These are phyloP conservation scores for Aporrectodea caliginosa DNA, from an alignment of 1,140 invertebrate species.

Conservation along the genomic window DNA sequence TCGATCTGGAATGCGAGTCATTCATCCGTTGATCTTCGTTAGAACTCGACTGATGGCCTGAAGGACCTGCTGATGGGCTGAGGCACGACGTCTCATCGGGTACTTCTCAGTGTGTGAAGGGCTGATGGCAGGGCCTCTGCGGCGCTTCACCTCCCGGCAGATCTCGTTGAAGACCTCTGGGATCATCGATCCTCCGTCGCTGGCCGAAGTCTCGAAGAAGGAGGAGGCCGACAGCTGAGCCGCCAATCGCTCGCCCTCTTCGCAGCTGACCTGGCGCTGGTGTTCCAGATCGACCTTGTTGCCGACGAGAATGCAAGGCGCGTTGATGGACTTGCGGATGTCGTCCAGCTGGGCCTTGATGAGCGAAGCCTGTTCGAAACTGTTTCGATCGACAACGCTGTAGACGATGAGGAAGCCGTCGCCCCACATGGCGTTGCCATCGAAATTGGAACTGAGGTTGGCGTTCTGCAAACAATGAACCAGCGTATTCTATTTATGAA, in stretches of 20 bases:
- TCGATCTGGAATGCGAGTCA: no score
- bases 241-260: conserved; percentile 34
- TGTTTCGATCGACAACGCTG: conserved; percentile 81
- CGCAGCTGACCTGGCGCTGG: conserved; percentile 12
- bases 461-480: neutral
- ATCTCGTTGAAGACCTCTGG: conserved; percentile 37
- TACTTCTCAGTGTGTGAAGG: no score
- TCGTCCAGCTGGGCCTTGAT: conserved; percentile 17
- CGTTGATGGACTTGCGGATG: neutral
- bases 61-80: no score
- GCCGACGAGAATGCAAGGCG: conserved; percentile 23
- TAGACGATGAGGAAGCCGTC: conserved; percentile 64
- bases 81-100: no score
- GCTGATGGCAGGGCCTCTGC: no score
- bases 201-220: conserved; percentile 37
- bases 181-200: conserved; percentile 35
- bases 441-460: conserved; percentile 56
- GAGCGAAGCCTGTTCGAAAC: conserved; percentile 77
- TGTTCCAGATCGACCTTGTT: conserved; percentile 29
- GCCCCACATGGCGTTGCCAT: conserved; percentile 75
- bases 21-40: no score
- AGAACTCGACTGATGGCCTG: no score
- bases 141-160: conserved; percentile 46
- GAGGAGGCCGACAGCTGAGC: conserved; percentile 33
- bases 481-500: no score